phyloP scores from a whole-genome alignment of 2,113 vertebrate genomes.

The Cavia porcellus region DNA sequence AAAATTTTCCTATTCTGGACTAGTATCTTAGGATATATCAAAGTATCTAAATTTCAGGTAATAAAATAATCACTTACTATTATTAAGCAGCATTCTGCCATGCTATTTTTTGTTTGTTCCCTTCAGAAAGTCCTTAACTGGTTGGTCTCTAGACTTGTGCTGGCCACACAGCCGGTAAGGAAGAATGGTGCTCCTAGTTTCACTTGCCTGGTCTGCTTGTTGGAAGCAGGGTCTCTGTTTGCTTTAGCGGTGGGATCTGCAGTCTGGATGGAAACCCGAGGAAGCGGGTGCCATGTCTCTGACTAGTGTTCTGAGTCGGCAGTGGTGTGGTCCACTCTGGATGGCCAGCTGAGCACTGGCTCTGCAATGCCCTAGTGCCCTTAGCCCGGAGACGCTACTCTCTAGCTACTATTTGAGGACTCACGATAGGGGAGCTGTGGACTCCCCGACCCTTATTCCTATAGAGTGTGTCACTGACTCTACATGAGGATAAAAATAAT shows the following conservation, averaged over 20 bases:
- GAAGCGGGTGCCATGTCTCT: not conserved
- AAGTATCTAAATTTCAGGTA: not conserved
- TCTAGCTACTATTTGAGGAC: not conserved
- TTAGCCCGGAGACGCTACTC: not conserved
- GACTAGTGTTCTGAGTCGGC: no score
- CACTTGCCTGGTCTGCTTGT: not conserved
- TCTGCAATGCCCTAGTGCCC: not conserved
- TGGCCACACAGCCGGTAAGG: not conserved
- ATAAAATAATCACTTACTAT: not conserved
- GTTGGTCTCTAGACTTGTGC: not conserved
- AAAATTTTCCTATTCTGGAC: not conserved
- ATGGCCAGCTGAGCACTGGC: rapidly evolving
- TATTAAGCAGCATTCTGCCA: not conserved
- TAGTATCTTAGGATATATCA: not conserved
- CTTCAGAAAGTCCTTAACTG: not conserved
- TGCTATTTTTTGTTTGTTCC: not conserved
- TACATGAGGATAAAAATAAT: not conserved
- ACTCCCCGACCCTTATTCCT: not conserved
- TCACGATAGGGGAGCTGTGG: not conserved
- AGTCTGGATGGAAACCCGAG: not conserved
- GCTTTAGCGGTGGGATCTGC: not conserved
- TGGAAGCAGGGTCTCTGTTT: not conserved
- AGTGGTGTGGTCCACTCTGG: not conserved
- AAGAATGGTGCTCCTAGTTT: not conserved
- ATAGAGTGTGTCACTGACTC: not conserved